A percentile compares a stretch with the other conserved stretches of the same genome.
Conservation (phyloP, 2,888 invertebrate species). For the Scrobipalpa costella region DNA sequence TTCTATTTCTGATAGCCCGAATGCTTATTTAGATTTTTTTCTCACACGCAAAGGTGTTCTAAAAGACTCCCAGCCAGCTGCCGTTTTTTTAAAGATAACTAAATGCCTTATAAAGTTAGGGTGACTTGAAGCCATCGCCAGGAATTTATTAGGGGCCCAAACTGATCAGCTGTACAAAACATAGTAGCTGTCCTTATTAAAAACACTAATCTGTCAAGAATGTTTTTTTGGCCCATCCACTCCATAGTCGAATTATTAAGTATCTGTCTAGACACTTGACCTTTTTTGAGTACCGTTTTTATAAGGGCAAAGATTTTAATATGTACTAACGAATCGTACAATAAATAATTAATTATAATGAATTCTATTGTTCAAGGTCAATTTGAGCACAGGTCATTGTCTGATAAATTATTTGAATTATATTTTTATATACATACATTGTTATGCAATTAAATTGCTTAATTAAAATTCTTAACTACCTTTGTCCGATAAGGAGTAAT, state of each 20-base stretch:
- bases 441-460: background rate
- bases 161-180: constrained; percentile 10
- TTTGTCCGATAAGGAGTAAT: background rate
- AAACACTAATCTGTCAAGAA: background rate
- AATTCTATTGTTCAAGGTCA: constrained; percentile 3
- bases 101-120: background rate
- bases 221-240: background rate
- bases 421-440: background rate
- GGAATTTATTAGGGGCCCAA: background rate
- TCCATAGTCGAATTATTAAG: background rate
- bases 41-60: constrained; percentile 22
- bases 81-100: constrained; percentile 1
- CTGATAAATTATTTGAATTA: constrained; percentile 1
- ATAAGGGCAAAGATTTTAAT: background rate
- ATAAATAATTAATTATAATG: background rate
- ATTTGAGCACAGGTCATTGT: constrained; percentile 7
- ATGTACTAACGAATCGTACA: background rate
- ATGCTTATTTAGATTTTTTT: background rate
- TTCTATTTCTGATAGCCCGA: constrained; percentile 23
- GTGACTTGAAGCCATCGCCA: background rate
- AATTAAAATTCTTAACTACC: background rate
- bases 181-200: background rate
- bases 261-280: constrained; percentile 14
- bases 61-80: background rate
- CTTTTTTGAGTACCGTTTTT: constrained; percentile 11